Evolutionary conservation across 2,888 invertebrate genomes (phyloP).

Genomic region (Embidobia sp.): DNA sequence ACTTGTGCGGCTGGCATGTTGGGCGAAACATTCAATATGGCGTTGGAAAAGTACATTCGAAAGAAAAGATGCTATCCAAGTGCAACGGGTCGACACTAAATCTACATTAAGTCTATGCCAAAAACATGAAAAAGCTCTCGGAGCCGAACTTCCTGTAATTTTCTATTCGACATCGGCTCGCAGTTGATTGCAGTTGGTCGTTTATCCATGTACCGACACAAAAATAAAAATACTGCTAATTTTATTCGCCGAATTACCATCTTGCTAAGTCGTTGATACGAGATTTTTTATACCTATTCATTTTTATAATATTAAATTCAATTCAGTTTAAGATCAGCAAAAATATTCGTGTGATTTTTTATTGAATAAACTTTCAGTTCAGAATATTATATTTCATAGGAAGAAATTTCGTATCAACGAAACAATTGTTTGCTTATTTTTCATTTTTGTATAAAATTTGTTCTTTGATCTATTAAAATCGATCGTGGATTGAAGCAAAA

Average conservation of each 20-base stretch:
- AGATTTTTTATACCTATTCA: no score
- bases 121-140: slow-evolving; percentile 73
- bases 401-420: no score
- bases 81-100: slow-evolving; percentile 71
- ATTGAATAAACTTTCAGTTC: no score
- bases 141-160: slow-evolving; percentile 58
- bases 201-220: slow-evolving; percentile 38
- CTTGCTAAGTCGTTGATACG: no score
- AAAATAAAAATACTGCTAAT: slow-evolving; percentile 36
- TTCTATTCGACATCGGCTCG: slow-evolving; percentile 47
- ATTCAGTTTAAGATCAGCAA: no score
- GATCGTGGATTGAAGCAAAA: no score
- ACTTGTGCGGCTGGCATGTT: slow-evolving; percentile 60
- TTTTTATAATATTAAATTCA: no score
- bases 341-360: no score
- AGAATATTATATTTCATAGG: no score
- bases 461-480: no score
- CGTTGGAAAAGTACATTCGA: slow-evolving; percentile 66
- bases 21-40: slow-evolving; percentile 65
- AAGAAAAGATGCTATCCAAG: slow-evolving; percentile 61
- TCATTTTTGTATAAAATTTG: no score
- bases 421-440: no score
- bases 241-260: slow-evolving; percentile 27
- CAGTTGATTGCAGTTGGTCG: slow-evolving; percentile 41
- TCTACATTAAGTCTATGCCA: slow-evolving; percentile 72